A percentile compares a stretch with the other conserved stretches of the same genome.
Evolutionary conservation across 2,888 invertebrate genomes (phyloP).

Genomic region (Nymphalis c-album): DNA sequence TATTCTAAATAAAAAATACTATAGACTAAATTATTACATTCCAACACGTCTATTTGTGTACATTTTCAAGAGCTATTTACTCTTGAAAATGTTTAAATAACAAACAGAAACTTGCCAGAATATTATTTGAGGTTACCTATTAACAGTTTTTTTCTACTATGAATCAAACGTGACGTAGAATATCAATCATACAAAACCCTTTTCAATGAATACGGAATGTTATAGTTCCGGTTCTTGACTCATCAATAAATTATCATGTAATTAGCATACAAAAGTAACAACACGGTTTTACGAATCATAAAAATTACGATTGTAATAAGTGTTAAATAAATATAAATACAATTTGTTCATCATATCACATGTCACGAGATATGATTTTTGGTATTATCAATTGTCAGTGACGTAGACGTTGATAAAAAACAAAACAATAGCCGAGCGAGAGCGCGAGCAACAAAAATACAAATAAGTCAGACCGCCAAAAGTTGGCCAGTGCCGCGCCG

Average conservation of each 20-base stretch:
- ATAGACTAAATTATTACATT: neutral
- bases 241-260: conserved; percentile 25
- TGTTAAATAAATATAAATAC: conserved; percentile 2
- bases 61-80: neutral
- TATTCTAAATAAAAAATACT: conserved; percentile 3
- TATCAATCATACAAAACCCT: conserved; percentile 12
- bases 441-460: conserved; percentile 41
- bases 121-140: neutral
- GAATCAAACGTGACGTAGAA: conserved; percentile 10
- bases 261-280: conserved; percentile 18
- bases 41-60: conserved; percentile 9
- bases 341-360: neutral
- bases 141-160: neutral
- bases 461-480: conserved; percentile 53
- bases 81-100: neutral
- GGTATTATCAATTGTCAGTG: conserved; percentile 20
- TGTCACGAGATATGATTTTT: neutral
- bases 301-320: neutral
- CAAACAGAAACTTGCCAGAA: conserved; percentile 1
- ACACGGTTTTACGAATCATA: neutral
- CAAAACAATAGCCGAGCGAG: conserved; percentile 32
- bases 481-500: conserved; percentile 63
- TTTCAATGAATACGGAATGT: conserved; percentile 11
- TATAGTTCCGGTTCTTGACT: conserved; percentile 10
- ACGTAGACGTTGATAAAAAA: conserved; percentile 35